Conservation (phyloP, 1,140 invertebrate genomes). For the Trichogramma pretiosum region DNA sequence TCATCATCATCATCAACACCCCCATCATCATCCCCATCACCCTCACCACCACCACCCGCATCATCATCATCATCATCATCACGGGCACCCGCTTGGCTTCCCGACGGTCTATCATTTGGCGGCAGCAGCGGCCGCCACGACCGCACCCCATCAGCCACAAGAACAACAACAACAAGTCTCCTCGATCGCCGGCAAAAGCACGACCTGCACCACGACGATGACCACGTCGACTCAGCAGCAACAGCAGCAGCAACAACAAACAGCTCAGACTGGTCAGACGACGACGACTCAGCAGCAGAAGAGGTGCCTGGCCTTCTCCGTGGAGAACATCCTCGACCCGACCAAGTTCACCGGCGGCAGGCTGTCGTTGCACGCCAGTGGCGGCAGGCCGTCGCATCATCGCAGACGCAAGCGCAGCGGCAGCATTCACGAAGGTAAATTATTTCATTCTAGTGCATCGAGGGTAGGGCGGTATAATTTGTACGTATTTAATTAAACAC, state of each 20-base stretch:
- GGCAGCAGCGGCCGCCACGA: background rate
- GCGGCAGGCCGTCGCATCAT: constrained; percentile 25
- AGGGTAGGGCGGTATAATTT: too few relatives aligned
- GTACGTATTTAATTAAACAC: too few relatives aligned
- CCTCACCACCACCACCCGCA: too few relatives aligned
- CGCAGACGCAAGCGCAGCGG: constrained; percentile 40
- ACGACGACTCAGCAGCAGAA: constrained; percentile 24
- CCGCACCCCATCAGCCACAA: background rate
- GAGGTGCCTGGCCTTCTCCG: constrained; percentile 68
- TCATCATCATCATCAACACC: background rate
- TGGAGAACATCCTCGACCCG: constrained; percentile 85
- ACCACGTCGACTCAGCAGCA: too few relatives aligned
- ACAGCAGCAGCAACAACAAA: too few relatives aligned
- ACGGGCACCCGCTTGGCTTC: constrained; percentile 12
- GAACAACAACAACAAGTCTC: too few relatives aligned
- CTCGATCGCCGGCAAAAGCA: too few relatives aligned
- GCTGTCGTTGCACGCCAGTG: constrained; percentile 28
- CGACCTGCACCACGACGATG: constrained; percentile 19
- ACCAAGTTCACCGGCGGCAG: constrained; percentile 74
- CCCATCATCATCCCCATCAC: too few relatives aligned
- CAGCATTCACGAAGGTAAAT: constrained; percentile 47
- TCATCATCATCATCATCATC: too few relatives aligned
- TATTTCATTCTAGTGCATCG: too few relatives aligned
- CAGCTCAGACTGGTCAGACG: too few relatives aligned
- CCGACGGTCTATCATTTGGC: constrained; percentile 19